phyloP scores from a whole-genome alignment of 2,113 vertebrate genomes.

The Hippoglossus stenolepis region DNA sequence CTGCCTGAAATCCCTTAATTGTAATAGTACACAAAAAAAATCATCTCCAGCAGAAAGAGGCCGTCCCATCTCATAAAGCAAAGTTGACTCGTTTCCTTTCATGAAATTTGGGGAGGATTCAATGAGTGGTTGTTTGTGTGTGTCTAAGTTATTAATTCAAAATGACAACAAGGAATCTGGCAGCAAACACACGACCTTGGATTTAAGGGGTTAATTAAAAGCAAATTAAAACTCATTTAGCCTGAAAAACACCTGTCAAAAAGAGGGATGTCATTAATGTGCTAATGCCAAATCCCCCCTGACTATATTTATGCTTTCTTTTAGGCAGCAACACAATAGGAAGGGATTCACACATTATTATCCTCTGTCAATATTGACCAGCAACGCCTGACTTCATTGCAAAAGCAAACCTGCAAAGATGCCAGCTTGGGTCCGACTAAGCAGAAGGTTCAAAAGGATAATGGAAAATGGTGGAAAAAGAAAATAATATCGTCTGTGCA shows the following conservation, averaged over 20 bases:
- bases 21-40: constrained; percentile 75
- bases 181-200: constrained; percentile 65
- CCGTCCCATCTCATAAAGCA: constrained; percentile 50
- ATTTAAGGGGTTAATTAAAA: constrained; percentile 84
- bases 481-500: constrained; percentile 68
- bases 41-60: constrained; percentile 51
- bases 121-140: background rate
- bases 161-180: constrained; percentile 24
- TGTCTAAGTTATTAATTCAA: constrained; percentile 65
- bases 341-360: constrained; percentile 77
- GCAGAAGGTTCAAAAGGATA: constrained; percentile 74
- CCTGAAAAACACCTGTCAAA: constrained; percentile 79
- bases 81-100: constrained; percentile 68
- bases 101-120: constrained; percentile 30
- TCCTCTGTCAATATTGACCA: constrained; percentile 81
- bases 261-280: constrained; percentile 76
- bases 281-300: constrained; percentile 73
- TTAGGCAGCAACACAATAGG: constrained; percentile 68
- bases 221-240: constrained; percentile 83
- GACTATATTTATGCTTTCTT: constrained; percentile 67
- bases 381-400: constrained; percentile 74
- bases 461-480: constrained; percentile 59
- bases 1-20: constrained; percentile 80
- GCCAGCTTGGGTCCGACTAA: constrained; percentile 51
- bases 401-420: constrained; percentile 75